A percentile compares a stretch with the other conserved stretches of the same genome.
Conservation (phyloP, 1,140 invertebrate species). For the Panagrolaimus sp. region DNA sequence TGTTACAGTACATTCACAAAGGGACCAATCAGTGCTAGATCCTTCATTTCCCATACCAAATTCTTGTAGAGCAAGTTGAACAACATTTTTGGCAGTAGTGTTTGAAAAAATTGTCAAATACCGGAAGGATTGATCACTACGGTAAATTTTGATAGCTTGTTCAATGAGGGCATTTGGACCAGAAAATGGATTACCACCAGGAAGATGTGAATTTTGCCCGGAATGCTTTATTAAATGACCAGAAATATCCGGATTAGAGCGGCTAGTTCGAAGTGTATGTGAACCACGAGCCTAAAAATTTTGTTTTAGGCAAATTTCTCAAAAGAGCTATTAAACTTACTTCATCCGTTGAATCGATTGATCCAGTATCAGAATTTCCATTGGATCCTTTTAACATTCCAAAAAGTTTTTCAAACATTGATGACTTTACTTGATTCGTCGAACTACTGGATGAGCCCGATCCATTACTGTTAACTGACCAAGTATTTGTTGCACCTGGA, state of each 20-base stretch:
- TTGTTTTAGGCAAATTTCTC: background rate
- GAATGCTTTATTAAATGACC: conserved; percentile 61
- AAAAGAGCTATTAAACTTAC: background rate
- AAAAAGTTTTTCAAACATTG: conserved; percentile 53
- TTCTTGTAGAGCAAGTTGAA: conserved; percentile 91
- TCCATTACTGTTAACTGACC: conserved; percentile 10
- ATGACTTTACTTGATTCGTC: background rate
- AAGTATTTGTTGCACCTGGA: background rate
- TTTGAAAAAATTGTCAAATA: conserved; percentile 94
- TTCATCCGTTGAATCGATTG: conserved; percentile 3
- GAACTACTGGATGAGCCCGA: background rate
- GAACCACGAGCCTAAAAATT: conserved; percentile 5
- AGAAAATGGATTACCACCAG: conserved; percentile 28
- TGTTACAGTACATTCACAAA: conserved; percentile 77
- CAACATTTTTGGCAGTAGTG: conserved; percentile 92
- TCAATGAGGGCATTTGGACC: conserved; percentile 65
- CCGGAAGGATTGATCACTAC: conserved; percentile 95
- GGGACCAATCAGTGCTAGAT: conserved; percentile 67
- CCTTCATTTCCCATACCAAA: conserved; percentile 72
- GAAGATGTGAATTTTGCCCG: conserved; percentile 80
- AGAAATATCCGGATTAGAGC: conserved; percentile 58
- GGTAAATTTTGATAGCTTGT: conserved; percentile 82
- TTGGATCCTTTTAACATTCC: conserved; percentile 40
- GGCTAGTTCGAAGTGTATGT: conserved; percentile 48
- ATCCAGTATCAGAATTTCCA: conserved; percentile 8